Evolutionary conservation across 1,140 invertebrate species (phyloP), one percentile per base, ranked within the genome.

Genomic region (Protaetia brevitarsis): DNA sequence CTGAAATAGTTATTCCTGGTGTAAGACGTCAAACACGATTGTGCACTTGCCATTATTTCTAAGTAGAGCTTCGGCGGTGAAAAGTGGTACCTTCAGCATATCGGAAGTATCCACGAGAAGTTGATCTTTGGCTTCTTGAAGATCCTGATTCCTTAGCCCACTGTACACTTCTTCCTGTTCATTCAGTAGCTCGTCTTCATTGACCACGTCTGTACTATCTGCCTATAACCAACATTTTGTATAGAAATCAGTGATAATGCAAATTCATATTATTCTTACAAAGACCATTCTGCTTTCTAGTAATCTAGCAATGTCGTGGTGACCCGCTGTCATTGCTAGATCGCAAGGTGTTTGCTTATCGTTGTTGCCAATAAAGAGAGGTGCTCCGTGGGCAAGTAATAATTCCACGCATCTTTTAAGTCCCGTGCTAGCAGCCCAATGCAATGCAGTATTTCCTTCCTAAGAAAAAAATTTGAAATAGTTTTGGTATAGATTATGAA

Each of bases 41-140:
- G 7, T 62, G 13, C 8, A 63, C 70, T 73, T 79, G 89, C 88
- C 87, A 78, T 89, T 86, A 73, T 89, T 86, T 70, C 88, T 77
- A 10, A 91, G 79, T 16, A 91, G 76, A 56, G 87, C 88, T 78
- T 91, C 89, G 11, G 89, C 88, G 51, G 88, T 89, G 74, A 90
- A 90, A 10, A 90, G 78, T 2, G 87, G 87, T 31, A 90, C 84
- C 73, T 88, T 86, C 8, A 91, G 79, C 88, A 90, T 90, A 77
- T 90, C 88, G 19, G 88, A 87, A 10, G 88, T 90, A 77, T 90
- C 88, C 16, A 90, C 88, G 10, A 90, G 74, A 37, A 91, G 76
- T 70, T 89, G 85, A 74, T 90, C 88, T 75, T 90, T 90, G 26
- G 88, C 87, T 77, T 90, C 88, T 72, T 89, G 88, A n/a, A 91